Evolutionary conservation across 2,888 invertebrate species (phyloP).

Genomic region (Apotomis capreana): DNA sequence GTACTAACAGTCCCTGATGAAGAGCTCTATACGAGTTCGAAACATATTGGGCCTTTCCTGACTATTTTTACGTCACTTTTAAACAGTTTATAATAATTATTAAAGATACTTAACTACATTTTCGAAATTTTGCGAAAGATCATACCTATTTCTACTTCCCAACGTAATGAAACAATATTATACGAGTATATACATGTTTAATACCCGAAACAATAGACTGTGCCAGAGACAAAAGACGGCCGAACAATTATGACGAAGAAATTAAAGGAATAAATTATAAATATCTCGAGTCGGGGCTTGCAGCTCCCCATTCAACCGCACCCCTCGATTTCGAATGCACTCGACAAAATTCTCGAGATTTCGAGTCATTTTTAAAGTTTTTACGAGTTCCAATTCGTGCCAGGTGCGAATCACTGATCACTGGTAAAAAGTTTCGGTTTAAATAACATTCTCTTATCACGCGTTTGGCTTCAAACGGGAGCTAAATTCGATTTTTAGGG

Average conservation of each 20-base stretch:
- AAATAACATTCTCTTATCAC: slow-evolving; percentile 6
- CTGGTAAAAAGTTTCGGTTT: slow-evolving; percentile 19
- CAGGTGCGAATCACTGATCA: slow-evolving; percentile 34
- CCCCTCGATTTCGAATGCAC: slow-evolving; percentile 43
- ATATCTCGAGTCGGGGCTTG: slow-evolving; percentile 52
- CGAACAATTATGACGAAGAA: slow-evolving; percentile 60
- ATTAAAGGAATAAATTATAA: slow-evolving; percentile 78
- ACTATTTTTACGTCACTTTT: too few relatives aligned
- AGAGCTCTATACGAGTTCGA: too few relatives aligned
- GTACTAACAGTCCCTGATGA: too few relatives aligned
- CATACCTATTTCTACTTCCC: neutral
- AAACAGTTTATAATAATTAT: too few relatives aligned
- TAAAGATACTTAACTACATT: too few relatives aligned
- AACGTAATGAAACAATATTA: neutral
- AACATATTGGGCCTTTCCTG: too few relatives aligned
- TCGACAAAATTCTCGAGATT: slow-evolving; percentile 26
- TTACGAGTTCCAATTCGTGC: slow-evolving; percentile 19
- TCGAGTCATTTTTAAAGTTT: slow-evolving; percentile 32
- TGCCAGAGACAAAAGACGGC: slow-evolving; percentile 49
- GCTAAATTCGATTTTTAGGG: neutral
- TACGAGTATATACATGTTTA: slow-evolving; percentile 1
- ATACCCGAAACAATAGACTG: slow-evolving; percentile 10
- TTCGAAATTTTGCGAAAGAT: too few relatives aligned
- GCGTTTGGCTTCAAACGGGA: neutral
- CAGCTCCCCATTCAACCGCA: slow-evolving; percentile 50